Base-by-base conservation (phyloP, 2,797 vertebrate genomes). In the Limnodromus scolopaceus region DNA sequence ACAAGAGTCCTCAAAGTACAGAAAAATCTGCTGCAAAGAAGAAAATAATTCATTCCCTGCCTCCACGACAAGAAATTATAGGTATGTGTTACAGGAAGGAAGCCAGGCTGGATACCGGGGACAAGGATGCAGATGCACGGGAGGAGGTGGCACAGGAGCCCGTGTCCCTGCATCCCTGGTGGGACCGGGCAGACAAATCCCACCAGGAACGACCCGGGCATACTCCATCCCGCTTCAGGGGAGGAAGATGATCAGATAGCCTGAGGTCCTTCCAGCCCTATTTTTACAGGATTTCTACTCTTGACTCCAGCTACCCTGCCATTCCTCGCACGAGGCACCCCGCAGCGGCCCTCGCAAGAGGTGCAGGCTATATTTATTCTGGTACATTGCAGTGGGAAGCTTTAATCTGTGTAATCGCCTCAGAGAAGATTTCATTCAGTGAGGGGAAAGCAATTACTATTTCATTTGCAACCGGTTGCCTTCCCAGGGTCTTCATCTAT, bases 341-440 rank as follows among this genome's bases (percentile, higher is more conserved):
- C 55, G 14, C 93, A 87, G 94, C 45, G 39, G 95, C 86, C 93
- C 87, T 96, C 79, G 54, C 82, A 60, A 96, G 96, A 97, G 96
- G 96, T 94, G 18, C 68, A 94, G 93, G 93, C 93, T 96, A 96
- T 96, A 97, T 97, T 98, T 98, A 97, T 97, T 96, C 96, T 96
- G 87, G 94, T 93, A 91, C 95, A 95, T 90, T 97, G 96, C 97
- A 95, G 94, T 95, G 90, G 95, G 95, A 97, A 97, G 66, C 95
- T 96, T 97, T 98, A 97, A 98, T 98, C 98, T 98, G 89, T 97
- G 95, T 97, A 98, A 98, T 98, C 95, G 69, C 96, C 97, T 98
- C 97, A 97, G 96, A 97, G 97, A 91, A 96, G 97, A 98, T 98
- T 98, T 98, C 97, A 96, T 97, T 97, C 95, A 96, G 95, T 92